Base-by-base conservation (phyloP, 1,140 invertebrate species). In the Calliphora vicina region DNA sequence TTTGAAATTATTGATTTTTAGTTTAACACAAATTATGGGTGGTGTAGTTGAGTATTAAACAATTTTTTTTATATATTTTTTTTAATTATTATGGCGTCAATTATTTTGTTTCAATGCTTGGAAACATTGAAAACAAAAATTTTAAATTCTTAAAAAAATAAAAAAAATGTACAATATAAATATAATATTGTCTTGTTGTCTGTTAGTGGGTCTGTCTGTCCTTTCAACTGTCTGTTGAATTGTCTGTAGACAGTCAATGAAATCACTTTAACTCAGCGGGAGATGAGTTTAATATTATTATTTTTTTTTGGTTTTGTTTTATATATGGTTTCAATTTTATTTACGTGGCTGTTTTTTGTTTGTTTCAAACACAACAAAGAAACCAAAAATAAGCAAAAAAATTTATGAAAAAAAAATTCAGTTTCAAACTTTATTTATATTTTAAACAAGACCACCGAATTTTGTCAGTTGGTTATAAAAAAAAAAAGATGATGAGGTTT, bases 181-280 rank as follows among this genome's bases (percentile, higher is more conserved):
- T n/a, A 20, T 26, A 17, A 29, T 35, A 29, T 74, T 57, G 29
- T 80, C 50, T 35, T 82, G 27, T 43, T 67, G 81, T 82, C 81
- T n/a, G 42, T 73, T 23, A 20, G 67, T 82, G 27, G n/a, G 81
- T 82, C 81, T 73, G 81, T 73, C 81, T 35, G 71, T 82, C 81
- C 27, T 20, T 82, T 29, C 9, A 10, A 67, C 57, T 78, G 74
- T 78, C 73, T 76, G 73, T 76, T 35, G 15, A 20, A 43, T 35
- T 29, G 80, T 27, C 80, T 81, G 80, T 71, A 67, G 50, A 81
- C 80, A 81, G 80, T 67, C 80, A 81, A 67, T 67, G 80, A 81
- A 81, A 81, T 81, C 80, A 71, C 80, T 81, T 81, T 71, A 57
- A 45, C 80, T 57, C 80, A 81, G 80, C 80, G 80, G 80, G 80